Evolutionary conservation across 37 sponge, comb jelly and placozoan species (phyloP).

Genomic region (Lycopodina hypogea): DNA sequence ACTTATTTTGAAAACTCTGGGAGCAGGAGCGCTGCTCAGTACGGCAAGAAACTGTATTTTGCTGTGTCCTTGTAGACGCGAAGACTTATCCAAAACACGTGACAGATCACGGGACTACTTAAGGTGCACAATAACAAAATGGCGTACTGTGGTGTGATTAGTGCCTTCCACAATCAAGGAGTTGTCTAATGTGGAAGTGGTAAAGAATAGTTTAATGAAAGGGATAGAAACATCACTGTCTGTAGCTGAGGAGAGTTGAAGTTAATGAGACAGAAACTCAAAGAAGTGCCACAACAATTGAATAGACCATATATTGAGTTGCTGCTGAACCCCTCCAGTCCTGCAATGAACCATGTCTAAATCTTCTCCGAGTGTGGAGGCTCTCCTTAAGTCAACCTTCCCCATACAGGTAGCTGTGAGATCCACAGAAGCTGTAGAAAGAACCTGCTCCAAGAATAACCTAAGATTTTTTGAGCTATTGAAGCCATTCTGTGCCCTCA

Average conservation of each 20-base stretch:
- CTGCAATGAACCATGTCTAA: constrained; percentile 6
- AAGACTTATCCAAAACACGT: constrained; percentile 9
- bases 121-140: background rate
- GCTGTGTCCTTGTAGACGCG: too few species aligned
- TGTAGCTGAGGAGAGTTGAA: too few species aligned
- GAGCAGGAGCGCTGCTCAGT: background rate
- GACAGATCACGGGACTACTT: constrained; percentile 12
- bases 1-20: background rate
- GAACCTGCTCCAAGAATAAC: constrained; percentile 68
- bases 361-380: constrained; percentile 14
- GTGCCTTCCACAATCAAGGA: too few species aligned
- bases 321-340: background rate
- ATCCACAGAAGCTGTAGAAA: constrained; percentile 66
- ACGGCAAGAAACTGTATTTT: background rate
- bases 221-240: too few species aligned
- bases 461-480: constrained; percentile 83
- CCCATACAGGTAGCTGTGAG: constrained; percentile 79
- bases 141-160: background rate
- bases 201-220: too few species aligned
- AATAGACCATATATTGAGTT: too few species aligned
- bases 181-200: background rate
- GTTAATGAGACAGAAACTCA: too few species aligned
- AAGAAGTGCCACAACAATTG: too few species aligned
- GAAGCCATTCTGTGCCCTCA: constrained; percentile 75
- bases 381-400: constrained; percentile 60